Evolutionary conservation across 2,113 vertebrate genomes (phyloP), one percentile per base, ranked within the genome.

Genomic region (Sphaerodactylus townsendi): DNA sequence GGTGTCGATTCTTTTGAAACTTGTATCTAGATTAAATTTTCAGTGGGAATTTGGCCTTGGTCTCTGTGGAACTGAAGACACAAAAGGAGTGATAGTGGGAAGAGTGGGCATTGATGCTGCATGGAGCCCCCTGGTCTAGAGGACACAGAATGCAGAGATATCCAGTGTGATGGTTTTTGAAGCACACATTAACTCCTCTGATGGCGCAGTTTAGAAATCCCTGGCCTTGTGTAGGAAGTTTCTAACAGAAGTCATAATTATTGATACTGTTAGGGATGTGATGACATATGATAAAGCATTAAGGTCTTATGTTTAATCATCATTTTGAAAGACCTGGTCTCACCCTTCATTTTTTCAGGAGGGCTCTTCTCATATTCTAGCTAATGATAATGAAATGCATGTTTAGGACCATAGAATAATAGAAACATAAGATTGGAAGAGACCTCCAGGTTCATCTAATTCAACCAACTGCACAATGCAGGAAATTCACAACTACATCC

Each of bases 291-390:
- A 37, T 88, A 77, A 87, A 78, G 65, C 71, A 86, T 90, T 88
- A 82, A 86, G 77, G 48, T 62, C 87, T 56, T 81, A 87, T 83
- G 79, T 46, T 87, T 72, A 59, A 33, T 72, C 79, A 81, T 1
- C 1, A 86, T 8, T 28, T n/a, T 81, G 46, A 71, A 69, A 82
- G 33, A 13, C 25, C 64, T 84, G 81, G 77, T 76, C 25, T 70
- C 72, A 48, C 15, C 19, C 73, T 48, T 87, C 21, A 50, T 28
- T 37, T 69, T 82, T 28, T 33, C 39, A 69, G 44, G 44, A 33
- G 64, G 33, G 59, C 44, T 44, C 14, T 46, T 85, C n/a, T 50
- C 35, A 23, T 80, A 53, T 13, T 85, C 75, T 64, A 81, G 8
- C 53, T 79, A 69, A 13, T 25, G 17, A 66, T 88, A 7, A 74